Conservation (phyloP, 2,797 vertebrate species). For the Enteromius unitaeniatus region DNA sequence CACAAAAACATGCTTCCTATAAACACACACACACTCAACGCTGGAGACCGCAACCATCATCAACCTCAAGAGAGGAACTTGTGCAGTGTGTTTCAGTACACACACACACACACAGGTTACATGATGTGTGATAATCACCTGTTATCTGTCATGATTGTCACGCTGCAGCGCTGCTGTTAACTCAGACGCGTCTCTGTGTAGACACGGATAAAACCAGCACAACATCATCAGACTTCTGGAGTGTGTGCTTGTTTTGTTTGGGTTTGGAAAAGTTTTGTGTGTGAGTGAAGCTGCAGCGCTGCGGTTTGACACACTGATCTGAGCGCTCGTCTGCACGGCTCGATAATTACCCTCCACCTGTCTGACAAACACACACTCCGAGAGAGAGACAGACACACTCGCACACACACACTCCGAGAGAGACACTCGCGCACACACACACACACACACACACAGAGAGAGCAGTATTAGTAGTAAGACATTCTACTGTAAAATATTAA, state of each 20-base stretch:
- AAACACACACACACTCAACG: slow-evolving; percentile 7
- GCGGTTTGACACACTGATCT: slow-evolving; percentile 11
- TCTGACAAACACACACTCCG: slow-evolving; percentile 7
- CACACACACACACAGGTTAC: background rate
- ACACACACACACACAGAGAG: no score
- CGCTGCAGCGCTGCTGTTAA: background rate
- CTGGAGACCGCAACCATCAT: background rate
- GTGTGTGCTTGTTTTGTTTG: slow-evolving; percentile 25
- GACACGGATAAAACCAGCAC: slow-evolving; percentile 17
- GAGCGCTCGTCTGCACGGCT: background rate
- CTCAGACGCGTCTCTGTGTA: background rate
- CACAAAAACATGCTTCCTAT: background rate
- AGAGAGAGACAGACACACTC: no score
- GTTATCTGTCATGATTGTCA: slow-evolving; percentile 10
- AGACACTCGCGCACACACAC: no score
- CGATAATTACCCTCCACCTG: background rate
- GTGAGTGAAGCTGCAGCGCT: slow-evolving; percentile 11
- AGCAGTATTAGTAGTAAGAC: no score
- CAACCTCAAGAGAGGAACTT: no score
- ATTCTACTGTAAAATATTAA: no score
- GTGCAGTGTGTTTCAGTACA: background rate
- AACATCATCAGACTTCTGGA: slow-evolving; percentile 3
- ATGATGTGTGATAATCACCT: slow-evolving; percentile 4
- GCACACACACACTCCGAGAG: background rate
- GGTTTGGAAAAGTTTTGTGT: slow-evolving; percentile 3